These are phyloP conservation scores for Heliconius aoede DNA, from an alignment of 2,888 invertebrate species.

Conservation along the genomic window DNA sequence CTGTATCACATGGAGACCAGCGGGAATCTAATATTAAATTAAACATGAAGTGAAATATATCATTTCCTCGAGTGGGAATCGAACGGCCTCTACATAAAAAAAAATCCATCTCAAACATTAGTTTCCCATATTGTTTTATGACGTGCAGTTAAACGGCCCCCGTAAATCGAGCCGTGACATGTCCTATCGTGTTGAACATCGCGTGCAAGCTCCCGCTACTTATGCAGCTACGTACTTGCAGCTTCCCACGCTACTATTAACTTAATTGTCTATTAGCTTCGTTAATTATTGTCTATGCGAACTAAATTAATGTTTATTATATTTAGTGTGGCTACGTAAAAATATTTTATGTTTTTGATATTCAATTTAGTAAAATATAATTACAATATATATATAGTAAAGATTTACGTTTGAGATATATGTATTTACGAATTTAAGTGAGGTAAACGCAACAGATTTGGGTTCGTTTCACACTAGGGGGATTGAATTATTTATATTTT, in stretches of 20 bases:
- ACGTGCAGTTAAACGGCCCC: slow-evolving; percentile 70
- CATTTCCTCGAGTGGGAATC: no score
- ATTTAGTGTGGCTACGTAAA: no score
- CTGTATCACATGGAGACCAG: no score
- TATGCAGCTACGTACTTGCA: slow-evolving; percentile 35
- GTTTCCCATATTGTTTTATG: slow-evolving; percentile 53
- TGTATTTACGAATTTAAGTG: not conserved
- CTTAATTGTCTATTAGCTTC: slow-evolving; percentile 30
- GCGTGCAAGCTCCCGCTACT: slow-evolving; percentile 58
- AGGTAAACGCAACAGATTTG: not conserved
- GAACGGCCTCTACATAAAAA: no score
- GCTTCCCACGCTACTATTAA: slow-evolving; percentile 25
- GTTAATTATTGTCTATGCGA: slow-evolving; percentile 12
- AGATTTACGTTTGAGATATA: no score
- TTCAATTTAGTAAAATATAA: no score
- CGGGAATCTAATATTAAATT: no score
- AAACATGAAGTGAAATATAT: no score
- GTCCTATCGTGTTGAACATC: slow-evolving; percentile 64
- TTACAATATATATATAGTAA: not conserved
- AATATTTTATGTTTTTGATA: no score
- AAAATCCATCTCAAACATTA: not conserved
- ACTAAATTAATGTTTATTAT: not conserved
- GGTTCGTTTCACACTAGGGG: not conserved
- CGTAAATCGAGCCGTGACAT: slow-evolving; percentile 68
- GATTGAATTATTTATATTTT: no score